Evolutionary conservation across 1,140 invertebrate species (phyloP).

Genomic region (Bombus confusus): DNA sequence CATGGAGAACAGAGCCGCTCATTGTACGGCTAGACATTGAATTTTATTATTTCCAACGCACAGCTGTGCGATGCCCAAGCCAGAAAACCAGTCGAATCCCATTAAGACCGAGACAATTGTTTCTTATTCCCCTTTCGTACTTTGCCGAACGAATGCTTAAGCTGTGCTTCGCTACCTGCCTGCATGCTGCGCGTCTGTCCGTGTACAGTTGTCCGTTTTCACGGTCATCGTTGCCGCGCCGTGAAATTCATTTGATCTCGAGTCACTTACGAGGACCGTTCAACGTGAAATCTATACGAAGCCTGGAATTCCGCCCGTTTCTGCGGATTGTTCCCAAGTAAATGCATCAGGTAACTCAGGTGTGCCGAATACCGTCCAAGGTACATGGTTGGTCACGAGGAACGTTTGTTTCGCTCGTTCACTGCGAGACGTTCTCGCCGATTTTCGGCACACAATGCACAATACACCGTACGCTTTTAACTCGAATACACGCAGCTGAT

Average conservation of each 20-base stretch:
- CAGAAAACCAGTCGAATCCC: neutral
- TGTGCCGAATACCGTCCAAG: slow-evolving; percentile 27
- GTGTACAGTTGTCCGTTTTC: neutral
- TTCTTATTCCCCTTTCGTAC: slow-evolving; percentile 4
- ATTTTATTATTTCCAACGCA: slow-evolving; percentile 22
- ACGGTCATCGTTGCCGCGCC: neutral
- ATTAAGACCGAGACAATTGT: slow-evolving; percentile 21
- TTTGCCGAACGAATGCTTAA: neutral
- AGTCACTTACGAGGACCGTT: neutral
- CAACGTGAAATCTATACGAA: slow-evolving; percentile 28
- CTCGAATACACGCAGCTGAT: slow-evolving; percentile 25
- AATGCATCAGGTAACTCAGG: slow-evolving; percentile 46
- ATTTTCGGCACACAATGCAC: slow-evolving; percentile 19
- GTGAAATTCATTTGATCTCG: slow-evolving; percentile 10
- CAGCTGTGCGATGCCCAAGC: neutral
- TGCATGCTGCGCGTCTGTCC: no score
- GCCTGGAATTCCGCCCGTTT: slow-evolving; percentile 17
- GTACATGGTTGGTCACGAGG: slow-evolving; percentile 23
- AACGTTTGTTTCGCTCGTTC: slow-evolving; percentile 12
- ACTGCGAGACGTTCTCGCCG: neutral
- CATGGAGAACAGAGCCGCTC: slow-evolving; percentile 10
- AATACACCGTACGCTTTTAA: slow-evolving; percentile 43
- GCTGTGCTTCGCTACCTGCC: neutral
- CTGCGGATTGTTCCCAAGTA: slow-evolving; percentile 24
- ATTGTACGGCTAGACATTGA: slow-evolving; percentile 33